Conservation (phyloP, 2,797 vertebrate species). For the Anisognathus igniventris region DNA sequence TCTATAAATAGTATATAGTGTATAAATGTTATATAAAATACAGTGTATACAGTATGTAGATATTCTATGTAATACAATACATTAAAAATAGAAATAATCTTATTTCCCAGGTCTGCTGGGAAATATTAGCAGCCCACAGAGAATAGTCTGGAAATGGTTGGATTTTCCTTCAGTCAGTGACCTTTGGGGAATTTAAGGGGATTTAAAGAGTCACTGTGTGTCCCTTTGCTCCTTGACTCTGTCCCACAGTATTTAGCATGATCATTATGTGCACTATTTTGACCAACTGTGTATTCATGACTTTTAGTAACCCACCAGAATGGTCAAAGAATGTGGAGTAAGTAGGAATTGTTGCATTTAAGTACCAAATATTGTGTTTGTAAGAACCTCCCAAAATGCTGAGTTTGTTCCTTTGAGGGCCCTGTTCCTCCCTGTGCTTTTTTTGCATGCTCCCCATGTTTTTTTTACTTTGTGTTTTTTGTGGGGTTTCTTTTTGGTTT, state of each 20-base stretch:
- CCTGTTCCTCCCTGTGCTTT: accelerated
- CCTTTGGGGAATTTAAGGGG: not conserved
- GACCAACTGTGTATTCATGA: slow-evolving; percentile 99
- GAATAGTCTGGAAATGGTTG: not conserved
- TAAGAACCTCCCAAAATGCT: not conserved
- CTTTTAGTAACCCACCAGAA: slow-evolving; percentile 98
- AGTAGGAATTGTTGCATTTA: slow-evolving; percentile 67
- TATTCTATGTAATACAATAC: not conserved
- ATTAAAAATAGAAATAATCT: not conserved
- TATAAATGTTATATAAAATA: not conserved
- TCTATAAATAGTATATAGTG: too few relatives aligned
- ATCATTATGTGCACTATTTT: slow-evolving; percentile 99
- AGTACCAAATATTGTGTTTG: slow-evolving; percentile 64
- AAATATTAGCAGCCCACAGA: too few relatives aligned
- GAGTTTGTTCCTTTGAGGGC: not conserved
- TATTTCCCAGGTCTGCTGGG: not conserved
- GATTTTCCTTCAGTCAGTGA: not conserved
- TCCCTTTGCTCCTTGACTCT: slow-evolving; percentile 72
- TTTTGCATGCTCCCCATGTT: not conserved
- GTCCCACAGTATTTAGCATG: slow-evolving; percentile 96
- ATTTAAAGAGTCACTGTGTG: not conserved
- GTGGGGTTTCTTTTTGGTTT: too few relatives aligned
- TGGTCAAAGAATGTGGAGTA: slow-evolving; percentile 99
- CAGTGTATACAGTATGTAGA: not conserved
- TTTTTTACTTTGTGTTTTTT: not conserved